Evolutionary conservation across 2,797 vertebrate species (phyloP).

Genomic region (Leptoclinus maculatus): DNA sequence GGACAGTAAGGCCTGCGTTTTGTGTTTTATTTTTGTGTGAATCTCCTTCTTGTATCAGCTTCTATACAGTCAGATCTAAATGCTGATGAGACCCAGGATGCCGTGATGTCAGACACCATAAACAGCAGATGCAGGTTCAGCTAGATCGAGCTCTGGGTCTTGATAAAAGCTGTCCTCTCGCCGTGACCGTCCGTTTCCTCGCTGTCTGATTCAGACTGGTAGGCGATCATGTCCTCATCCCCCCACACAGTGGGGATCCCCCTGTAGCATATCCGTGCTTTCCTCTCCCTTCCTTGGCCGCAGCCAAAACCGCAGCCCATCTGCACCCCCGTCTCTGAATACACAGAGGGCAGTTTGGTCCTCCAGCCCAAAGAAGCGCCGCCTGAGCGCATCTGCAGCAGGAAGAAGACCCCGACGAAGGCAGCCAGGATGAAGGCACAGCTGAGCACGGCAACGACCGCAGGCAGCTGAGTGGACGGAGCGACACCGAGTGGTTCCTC

Average conservation of each 20-base stretch:
- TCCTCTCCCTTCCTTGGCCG: constrained; percentile 74
- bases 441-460: constrained; percentile 89
- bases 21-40: neutral
- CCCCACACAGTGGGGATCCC: constrained; percentile 96
- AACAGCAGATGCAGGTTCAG: constrained; percentile 40
- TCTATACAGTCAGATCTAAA: constrained; percentile 25
- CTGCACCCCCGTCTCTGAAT: constrained; percentile 69
- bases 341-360: constrained; percentile 90
- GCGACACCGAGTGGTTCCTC: constrained; percentile 31
- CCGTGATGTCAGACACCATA: neutral
- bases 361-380: constrained; percentile 83
- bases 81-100: constrained; percentile 12
- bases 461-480: constrained; percentile 80
- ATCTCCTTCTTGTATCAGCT: constrained; percentile 18
- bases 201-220: constrained; percentile 90
- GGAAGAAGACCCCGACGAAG: constrained; percentile 89
- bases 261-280: constrained; percentile 91
- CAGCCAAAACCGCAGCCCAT: constrained; percentile 82
- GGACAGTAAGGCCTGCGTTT: constrained; percentile 58
- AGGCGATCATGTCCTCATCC: constrained; percentile 85
- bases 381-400: constrained; percentile 90
- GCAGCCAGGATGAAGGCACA: constrained; percentile 90
- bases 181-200: constrained; percentile 89
- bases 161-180: constrained; percentile 97
- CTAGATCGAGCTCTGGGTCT: constrained; percentile 94